Conservation (phyloP, 2,888 invertebrate species). For the Parnassius mnemosyne region DNA sequence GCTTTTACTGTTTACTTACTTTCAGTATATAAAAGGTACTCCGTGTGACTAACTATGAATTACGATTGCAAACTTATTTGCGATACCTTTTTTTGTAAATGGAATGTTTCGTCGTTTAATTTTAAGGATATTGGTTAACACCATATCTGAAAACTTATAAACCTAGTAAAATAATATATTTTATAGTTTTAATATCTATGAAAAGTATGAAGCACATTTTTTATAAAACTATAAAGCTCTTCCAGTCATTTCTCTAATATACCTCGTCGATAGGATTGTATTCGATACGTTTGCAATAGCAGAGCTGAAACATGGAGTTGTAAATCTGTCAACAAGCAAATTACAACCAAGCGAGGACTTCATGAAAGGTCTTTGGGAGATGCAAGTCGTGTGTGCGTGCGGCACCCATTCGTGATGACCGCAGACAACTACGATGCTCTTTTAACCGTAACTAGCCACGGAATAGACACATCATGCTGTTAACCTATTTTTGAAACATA, state of each 20-base stretch:
- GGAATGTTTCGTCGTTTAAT: no score
- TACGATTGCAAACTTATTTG: no score
- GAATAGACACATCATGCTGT: no score
- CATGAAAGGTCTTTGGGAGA: conserved; percentile 42
- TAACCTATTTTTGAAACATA: no score
- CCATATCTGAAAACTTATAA: no score
- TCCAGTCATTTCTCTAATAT: conserved; percentile 33
- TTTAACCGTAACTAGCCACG: neutral
- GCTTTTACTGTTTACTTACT: no score
- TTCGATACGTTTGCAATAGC: conserved; percentile 34
- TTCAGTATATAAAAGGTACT: no score
- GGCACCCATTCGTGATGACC: conserved; percentile 37
- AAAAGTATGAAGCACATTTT: neutral
- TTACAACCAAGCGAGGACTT: conserved; percentile 50
- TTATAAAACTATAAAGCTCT: neutral
- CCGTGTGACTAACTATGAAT: no score
- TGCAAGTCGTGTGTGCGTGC: conserved; percentile 44
- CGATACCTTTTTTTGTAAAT: no score
- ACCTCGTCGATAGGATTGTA: conserved; percentile 36
- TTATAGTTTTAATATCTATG: no score
- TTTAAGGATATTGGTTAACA: no score
- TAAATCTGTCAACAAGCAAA: conserved; percentile 70
- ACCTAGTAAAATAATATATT: no score
- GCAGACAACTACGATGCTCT: conserved; percentile 7
- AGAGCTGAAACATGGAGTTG: conserved; percentile 46